phyloP scores from a whole-genome alignment of 2,113 vertebrate species.

The Crotalus horridus region DNA sequence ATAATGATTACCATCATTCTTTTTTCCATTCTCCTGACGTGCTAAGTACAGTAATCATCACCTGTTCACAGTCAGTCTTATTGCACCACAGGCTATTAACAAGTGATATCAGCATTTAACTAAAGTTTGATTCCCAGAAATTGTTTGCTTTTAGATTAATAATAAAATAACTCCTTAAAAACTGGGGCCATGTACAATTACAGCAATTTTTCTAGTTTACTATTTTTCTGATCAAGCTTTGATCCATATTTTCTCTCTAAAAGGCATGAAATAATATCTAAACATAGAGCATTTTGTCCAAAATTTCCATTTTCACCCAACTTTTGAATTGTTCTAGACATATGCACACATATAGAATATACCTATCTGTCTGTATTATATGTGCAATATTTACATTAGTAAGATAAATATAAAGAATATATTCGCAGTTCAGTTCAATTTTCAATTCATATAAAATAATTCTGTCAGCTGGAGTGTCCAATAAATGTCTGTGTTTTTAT shows the following conservation, averaged over 20 bases:
- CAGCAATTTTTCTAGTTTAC: background rate
- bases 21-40: slow-evolving; percentile 46
- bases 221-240: background rate
- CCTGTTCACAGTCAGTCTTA: slow-evolving; percentile 42
- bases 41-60: slow-evolving; percentile 52
- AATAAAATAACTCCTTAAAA: background rate
- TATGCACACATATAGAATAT: background rate
- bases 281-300: background rate
- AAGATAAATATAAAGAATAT: background rate
- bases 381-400: background rate
- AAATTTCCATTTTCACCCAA: background rate
- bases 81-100: slow-evolving; percentile 40
- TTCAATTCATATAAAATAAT: background rate
- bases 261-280: background rate
- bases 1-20: slow-evolving; percentile 41
- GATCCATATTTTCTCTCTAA: background rate
- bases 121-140: slow-evolving; percentile 34
- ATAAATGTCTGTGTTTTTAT: background rate
- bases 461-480: background rate
- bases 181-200: background rate
- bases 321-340: background rate
- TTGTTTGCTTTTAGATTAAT: slow-evolving; percentile 26
- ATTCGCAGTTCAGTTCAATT: background rate
- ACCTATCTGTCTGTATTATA: background rate
- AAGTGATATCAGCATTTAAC: slow-evolving; percentile 42